A percentile compares a stretch with the other conserved stretches of the same genome.
Conservation (phyloP, 2,797 vertebrate genomes). For the Scarus forsteni region DNA sequence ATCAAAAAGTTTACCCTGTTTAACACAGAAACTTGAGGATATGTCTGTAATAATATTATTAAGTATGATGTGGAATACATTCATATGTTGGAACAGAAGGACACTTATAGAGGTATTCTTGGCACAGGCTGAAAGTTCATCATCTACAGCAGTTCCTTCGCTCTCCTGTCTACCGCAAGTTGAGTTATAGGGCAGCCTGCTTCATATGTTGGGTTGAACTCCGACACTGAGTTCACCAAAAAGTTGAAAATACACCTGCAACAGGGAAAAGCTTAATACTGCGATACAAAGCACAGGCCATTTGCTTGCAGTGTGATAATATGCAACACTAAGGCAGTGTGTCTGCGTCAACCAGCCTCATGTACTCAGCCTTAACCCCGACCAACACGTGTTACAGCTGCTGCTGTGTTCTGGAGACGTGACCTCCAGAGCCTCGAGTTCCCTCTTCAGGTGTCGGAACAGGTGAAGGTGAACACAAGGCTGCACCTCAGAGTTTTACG, state of each 20-base stretch:
- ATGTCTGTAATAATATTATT: constrained; percentile 18
- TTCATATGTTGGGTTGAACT: constrained; percentile 20
- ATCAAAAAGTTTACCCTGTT: constrained; percentile 6
- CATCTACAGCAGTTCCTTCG: constrained; percentile 4
- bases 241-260: constrained; percentile 19
- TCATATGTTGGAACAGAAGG: constrained; percentile 66
- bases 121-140: constrained; percentile 52
- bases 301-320: constrained; percentile 10
- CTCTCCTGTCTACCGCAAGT: constrained; percentile 13
- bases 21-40: constrained; percentile 11
- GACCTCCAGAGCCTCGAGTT: not conserved
- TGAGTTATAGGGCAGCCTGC: not conserved
- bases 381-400: not conserved
- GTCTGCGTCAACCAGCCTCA: constrained; percentile 2
- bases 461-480: constrained; percentile 18
- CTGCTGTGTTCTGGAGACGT: constrained; percentile 13
- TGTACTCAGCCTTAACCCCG: constrained; percentile 3
- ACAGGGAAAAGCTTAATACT: constrained; percentile 35
- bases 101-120: constrained; percentile 74
- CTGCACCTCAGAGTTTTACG: not conserved
- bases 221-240: constrained; percentile 7
- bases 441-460: constrained; percentile 43
- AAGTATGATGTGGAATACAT: constrained; percentile 63
- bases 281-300: constrained; percentile 6
- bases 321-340: constrained; percentile 10